Conservation (phyloP, 2,113 vertebrate genomes). For the Neodontobutis hainanensis region DNA sequence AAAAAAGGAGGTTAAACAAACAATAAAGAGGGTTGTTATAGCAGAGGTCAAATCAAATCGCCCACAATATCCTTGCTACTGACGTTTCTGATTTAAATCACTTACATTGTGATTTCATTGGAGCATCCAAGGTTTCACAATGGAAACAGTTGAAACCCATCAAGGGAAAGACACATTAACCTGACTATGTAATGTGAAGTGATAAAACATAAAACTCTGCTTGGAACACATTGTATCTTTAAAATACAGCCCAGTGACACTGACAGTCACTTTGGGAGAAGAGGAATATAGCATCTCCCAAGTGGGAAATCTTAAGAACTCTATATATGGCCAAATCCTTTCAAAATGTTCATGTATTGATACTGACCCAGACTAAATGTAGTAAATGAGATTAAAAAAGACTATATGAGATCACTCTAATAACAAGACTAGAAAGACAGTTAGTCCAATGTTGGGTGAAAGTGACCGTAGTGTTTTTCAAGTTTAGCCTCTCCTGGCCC, state of each 20-base stretch:
- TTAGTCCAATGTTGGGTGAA: conserved; percentile 9
- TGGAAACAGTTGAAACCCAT: conserved; percentile 46
- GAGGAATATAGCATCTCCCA: conserved; percentile 43
- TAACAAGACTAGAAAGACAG: not conserved
- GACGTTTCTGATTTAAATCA: too few species aligned
- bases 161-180: conserved; percentile 48
- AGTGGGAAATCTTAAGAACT: conserved; percentile 29
- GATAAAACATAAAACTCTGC: conserved; percentile 8
- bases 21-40: not conserved
- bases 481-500: conserved; percentile 49
- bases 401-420: conserved; percentile 2
- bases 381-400: conserved; percentile 5
- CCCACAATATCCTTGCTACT: too few species aligned
- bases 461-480: conserved; percentile 46
- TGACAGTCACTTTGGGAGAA: conserved; percentile 34
- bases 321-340: conserved; percentile 41
- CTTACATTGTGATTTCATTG: too few species aligned
- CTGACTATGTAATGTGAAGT: conserved; percentile 29
- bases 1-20: not conserved
- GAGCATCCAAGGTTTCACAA: conserved; percentile 16
- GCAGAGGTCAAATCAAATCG: too few species aligned
- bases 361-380: conserved; percentile 9
- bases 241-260: conserved; percentile 30
- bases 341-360: conserved; percentile 33
- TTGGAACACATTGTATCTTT: conserved; percentile 19